A percentile compares a stretch with the other conserved stretches of the same genome.
Conservation (phyloP, 2,113 vertebrate species). For the Malurus elegans region DNA sequence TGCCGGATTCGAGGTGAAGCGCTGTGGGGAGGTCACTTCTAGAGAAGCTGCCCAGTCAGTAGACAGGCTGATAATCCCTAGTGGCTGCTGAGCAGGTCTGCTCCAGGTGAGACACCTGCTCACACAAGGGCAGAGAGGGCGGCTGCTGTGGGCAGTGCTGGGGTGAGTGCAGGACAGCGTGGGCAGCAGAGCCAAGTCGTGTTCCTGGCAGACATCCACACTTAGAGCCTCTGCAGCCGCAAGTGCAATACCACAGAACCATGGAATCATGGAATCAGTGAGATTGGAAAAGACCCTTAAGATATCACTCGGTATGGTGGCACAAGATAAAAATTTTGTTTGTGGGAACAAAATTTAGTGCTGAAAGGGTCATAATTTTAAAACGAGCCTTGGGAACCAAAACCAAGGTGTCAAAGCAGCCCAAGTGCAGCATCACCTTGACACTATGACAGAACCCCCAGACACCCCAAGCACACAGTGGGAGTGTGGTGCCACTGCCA, state of each 20-base stretch:
- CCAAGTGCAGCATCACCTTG: not conserved
- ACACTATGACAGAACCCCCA: not conserved
- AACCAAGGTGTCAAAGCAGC: not conserved
- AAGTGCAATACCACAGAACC: not conserved
- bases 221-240: not conserved
- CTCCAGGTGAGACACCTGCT: not conserved
- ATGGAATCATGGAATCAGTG: not conserved
- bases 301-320: rapidly evolving
- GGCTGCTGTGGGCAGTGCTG: not conserved
- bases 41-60: not conserved
- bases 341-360: not conserved
- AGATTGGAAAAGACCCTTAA: not conserved
- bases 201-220: not conserved
- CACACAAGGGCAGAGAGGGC: not conserved
- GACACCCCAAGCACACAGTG: rapidly evolving
- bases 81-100: not conserved
- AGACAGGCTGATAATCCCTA: rapidly evolving
- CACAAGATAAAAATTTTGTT: not conserved
- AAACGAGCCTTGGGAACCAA: not conserved
- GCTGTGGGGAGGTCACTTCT: rapidly evolving
- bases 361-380: not conserved
- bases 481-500: not conserved
- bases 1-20: not conserved
- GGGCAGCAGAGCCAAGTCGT: rapidly evolving
- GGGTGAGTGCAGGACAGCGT: not conserved